Evolutionary conservation across 2,888 invertebrate species (phyloP), one percentile per base, ranked within the genome.

Genomic region (Steinernema hermaphroditum): DNA sequence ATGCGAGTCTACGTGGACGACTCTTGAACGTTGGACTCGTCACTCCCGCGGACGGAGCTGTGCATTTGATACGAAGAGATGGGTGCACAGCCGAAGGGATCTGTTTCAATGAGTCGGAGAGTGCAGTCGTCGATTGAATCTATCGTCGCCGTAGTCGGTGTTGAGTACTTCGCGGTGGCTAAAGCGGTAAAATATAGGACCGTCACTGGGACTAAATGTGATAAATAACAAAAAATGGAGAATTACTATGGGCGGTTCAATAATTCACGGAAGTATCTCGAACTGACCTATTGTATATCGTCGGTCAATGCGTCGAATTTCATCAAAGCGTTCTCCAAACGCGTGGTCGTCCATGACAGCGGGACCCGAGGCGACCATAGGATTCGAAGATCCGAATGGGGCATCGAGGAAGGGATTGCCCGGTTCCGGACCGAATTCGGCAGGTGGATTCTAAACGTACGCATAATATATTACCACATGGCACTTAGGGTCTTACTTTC

Each of bases 301-400:
- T 32, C 69, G 44, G 27, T 72, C 69, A 16, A 72, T 73, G 24
- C 79, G 73, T 29, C 79, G 72, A 29, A 79, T 49, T 37, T 80
- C 73, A 49, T 79, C 79, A 50, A 79, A 79, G n/a, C 76, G 68
- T 54, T 79, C 79, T 2, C 79, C 79, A 44, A 79, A 79, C 6
- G 57, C 74, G 54, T 76, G 75, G 46, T 79, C 79, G 50, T 79
- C 81, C 79, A 79, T 80, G 27, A 71, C 68, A 43, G 68, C 37
- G 16, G 78, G 72, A 0, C 69, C 34, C 32, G 69, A 62, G 9
- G 46, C 29, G 19, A 80, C 72, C 71, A 82, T 83, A 0, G 82
- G 82, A 73, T 82, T 85, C 78, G 81, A 82, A 14, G 73, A 68
- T 14, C 70, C 73, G 44, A 68, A 75, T 16, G 62, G 62, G 12